phyloP scores from a whole-genome alignment of 2,888 invertebrate genomes.

The Orchesellides sinensis region DNA sequence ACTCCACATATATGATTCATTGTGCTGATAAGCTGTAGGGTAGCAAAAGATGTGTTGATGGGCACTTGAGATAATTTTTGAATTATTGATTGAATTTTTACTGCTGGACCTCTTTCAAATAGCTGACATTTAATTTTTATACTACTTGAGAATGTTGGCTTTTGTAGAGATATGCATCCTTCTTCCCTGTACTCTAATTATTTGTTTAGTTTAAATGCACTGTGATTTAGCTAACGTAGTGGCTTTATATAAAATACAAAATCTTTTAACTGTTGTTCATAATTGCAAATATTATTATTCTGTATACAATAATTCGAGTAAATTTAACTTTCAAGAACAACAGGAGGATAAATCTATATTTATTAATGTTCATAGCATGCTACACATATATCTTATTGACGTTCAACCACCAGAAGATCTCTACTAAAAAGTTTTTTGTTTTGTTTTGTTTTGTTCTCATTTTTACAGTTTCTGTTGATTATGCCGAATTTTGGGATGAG shows the following conservation, averaged over 20 bases:
- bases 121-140: too few relatives aligned
- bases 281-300: background rate
- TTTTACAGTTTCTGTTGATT: constrained; percentile 74
- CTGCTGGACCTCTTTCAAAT: too few relatives aligned
- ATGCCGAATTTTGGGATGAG: constrained; percentile 74
- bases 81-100: too few relatives aligned
- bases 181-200: too few relatives aligned
- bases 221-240: too few relatives aligned
- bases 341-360: too few relatives aligned
- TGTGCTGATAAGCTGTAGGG: background rate
- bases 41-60: background rate
- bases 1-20: background rate
- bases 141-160: too few relatives aligned
- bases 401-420: background rate
- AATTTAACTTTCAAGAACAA: too few relatives aligned
- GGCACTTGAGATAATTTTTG: too few relatives aligned
- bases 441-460: constrained; percentile 64
- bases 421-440: constrained; percentile 65
- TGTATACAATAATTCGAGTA: background rate
- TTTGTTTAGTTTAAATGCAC: too few relatives aligned
- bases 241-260: background rate
- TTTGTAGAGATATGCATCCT: too few relatives aligned
- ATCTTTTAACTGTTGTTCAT: background rate
- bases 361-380: too few relatives aligned
- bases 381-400: constrained; percentile 8